Base-by-base conservation (phyloP, 2,113 vertebrate species). In the Aphelocoma coerulescens region DNA sequence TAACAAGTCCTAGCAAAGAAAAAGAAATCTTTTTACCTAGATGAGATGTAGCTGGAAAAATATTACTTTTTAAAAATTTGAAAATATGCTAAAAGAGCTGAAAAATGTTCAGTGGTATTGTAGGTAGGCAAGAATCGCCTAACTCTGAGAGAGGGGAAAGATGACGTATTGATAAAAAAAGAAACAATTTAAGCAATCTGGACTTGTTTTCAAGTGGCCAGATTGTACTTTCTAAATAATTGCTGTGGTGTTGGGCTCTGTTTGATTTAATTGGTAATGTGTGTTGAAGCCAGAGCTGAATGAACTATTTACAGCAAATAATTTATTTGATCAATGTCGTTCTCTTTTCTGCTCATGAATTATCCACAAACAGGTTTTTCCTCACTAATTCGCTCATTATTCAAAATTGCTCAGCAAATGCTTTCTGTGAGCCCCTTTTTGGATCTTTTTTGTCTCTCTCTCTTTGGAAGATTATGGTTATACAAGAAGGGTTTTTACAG, bases 251-350 rank as follows among this genome's bases (percentile, higher is more conserved):
- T 39, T 92, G 51, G 76, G 33, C 69, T 84, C 67, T 66, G 15
- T 88, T 88, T 86, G 72, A 85, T 95, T 94, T 96, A 88, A 74
- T 84, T 93, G 93, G 88, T 90, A 94, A 94, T 0, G 33, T 88
- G 93, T 92, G 57, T 88, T 86, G 85, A 91, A 91, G 39, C 55
- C 83, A 84, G 63, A 86, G 65, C 76, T 61, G 90, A 91, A 67
- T 7, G 43, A 93, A 90, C 72, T 94, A n/a, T 91, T 93, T 91
- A 67, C 72, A 91, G 67, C 22, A 13, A 94, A 88, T 85, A 62
- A 94, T 95, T 91, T 95, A 73, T 91, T 80, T 96, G 82, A 88
- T 95, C 75, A 94, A 76, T 95, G 43, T 73, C 0, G 0, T 90
- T 24, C 28, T 89, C 30, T 65, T 79, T 76, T 80, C 77, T 83